Conservation (phyloP, 2,113 vertebrate genomes). For the Pseudopipra pipra region DNA sequence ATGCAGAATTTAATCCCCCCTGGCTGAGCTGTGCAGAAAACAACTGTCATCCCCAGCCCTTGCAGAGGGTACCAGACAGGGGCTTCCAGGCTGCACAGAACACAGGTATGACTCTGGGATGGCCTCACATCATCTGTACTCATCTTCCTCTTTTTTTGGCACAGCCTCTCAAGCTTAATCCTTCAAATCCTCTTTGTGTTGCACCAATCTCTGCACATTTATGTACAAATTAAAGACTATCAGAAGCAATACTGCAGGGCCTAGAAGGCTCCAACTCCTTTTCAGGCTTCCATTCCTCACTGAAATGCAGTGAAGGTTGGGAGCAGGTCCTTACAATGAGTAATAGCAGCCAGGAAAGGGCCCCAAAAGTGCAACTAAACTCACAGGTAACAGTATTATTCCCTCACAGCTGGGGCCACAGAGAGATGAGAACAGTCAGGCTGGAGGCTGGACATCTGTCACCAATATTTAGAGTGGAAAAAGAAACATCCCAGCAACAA, state of each 20-base stretch:
- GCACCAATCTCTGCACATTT: not conserved
- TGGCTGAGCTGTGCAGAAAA: not conserved
- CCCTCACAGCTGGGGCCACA: not conserved
- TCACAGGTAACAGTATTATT: rapidly evolving
- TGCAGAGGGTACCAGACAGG: not conserved
- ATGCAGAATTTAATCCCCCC: not conserved
- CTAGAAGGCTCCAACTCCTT: not conserved
- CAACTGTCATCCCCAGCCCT: not conserved
- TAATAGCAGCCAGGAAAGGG: not conserved
- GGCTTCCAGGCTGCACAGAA: not conserved
- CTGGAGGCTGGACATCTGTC: not conserved
- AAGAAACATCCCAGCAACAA: not conserved
- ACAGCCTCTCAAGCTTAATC: not conserved
- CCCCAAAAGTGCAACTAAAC: not conserved
- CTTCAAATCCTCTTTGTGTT: not conserved
- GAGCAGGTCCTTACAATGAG: not conserved
- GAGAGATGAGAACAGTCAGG: not conserved
- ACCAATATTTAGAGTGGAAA: not conserved
- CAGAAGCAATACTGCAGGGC: not conserved
- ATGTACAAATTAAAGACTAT: not conserved
- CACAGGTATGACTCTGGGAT: not conserved
- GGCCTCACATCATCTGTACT: not conserved
- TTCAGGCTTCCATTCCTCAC: not conserved
- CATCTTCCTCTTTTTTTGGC: not conserved
- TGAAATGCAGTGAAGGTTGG: not conserved